Evolutionary conservation across 2,888 invertebrate genomes (phyloP), one percentile per base, ranked within the genome.

Genomic region (Agriopis marginaria): DNA sequence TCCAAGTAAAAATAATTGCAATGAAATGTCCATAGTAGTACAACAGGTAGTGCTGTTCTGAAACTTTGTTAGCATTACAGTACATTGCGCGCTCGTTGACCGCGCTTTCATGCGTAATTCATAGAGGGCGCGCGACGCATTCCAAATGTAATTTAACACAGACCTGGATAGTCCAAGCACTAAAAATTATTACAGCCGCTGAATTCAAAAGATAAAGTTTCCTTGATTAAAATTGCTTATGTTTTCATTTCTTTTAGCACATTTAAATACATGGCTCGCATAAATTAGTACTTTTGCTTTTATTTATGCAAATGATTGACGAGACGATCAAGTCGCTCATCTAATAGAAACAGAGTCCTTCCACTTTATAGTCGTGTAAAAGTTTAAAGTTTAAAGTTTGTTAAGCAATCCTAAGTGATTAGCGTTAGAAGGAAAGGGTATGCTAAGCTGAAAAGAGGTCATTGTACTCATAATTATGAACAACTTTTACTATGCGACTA

Each of bases 91-190:
- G 80, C 80, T 85, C 87, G 86, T 87, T 86, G 87, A 76, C 8
- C 58, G 80, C 76, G 78, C 77, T 86, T 86, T 87, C 90, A 92
- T 92, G 90, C 78, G 87, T 92, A 91, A 91, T 93, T 89, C 91
- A 93, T 92, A 84, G 77, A 77, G 81, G 59, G 78, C 80, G 76
- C 78, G 79, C 87, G 86, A 86, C 89, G 91, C 89, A 91, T 91
- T 89, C 79, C 84, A 88, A 93, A 93, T 92, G 90, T 91, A 92
- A 92, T 92, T 86, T 83, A 82, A 80, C 85, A 42, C 44, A 50
- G 45, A 81, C 82, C 78, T 79, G 80, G 80, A 78, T 80, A 79
- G 77, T 75, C 77, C 76, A 75, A 80, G 80, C 76, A 80, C 77
- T 82, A 78, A 45, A 47, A 56, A 67, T 68, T 75, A 73, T 70